Conservation (phyloP, 92 coral and sea anemone species). For the Heliopora coerulea region DNA sequence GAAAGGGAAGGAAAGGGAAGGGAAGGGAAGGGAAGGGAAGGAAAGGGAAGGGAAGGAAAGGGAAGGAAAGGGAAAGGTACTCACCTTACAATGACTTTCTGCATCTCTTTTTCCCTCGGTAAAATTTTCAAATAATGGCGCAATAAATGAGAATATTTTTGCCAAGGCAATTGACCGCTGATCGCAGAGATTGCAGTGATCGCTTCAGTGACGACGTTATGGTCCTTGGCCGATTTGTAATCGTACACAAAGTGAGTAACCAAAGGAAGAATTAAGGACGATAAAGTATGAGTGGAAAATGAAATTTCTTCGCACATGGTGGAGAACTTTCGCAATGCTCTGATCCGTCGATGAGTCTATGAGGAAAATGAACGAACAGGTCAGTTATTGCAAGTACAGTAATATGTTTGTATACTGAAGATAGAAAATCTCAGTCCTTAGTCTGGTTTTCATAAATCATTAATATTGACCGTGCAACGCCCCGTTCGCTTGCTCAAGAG, state of each 20-base stretch:
- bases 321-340: conserved; percentile 85
- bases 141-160: conserved; percentile 69
- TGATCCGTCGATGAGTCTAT: conserved; percentile 97
- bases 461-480: too few species aligned
- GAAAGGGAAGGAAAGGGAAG: too few species aligned
- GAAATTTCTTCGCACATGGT: conserved; percentile 63
- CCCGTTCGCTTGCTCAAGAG: too few species aligned
- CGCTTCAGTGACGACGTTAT: conserved; percentile 86
- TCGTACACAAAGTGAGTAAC: conserved; percentile 83
- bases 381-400: too few species aligned
- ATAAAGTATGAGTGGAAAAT: conserved; percentile 68
- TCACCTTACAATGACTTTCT: conserved; percentile 77
- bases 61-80: too few species aligned
- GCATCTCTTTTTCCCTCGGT: conserved; percentile 64
- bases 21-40: too few species aligned
- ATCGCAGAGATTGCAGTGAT: conserved; percentile 78
- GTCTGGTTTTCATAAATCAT: too few species aligned
- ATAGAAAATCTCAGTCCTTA: too few species aligned
- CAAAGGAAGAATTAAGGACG: conserved; percentile 76
- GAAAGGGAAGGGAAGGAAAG: too few species aligned
- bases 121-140: conserved; percentile 72
- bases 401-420: too few species aligned
- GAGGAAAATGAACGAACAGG: too few species aligned
- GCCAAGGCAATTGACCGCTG: conserved; percentile 80
- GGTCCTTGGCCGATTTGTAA: conserved; percentile 81